Base-by-base conservation (phyloP, 1,140 invertebrate genomes). In the Amyelois transitella region DNA sequence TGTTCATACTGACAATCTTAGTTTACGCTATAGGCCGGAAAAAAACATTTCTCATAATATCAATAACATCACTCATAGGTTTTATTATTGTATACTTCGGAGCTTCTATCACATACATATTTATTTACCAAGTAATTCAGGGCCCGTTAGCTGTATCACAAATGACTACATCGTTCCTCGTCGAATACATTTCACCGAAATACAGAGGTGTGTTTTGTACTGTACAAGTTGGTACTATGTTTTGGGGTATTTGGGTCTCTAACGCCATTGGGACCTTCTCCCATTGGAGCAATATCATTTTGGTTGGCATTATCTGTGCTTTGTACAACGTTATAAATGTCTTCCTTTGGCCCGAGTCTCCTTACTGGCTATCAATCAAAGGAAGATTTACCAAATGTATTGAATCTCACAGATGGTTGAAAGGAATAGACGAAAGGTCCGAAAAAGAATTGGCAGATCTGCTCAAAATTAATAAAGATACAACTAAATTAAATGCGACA, bases 361-460 rank as follows among this genome's bases (percentile, higher is more conserved):
- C 72, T 8, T 66, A 63, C 44, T 71, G 65, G 68, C 54, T 71
- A 25, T 66, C 72, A 0, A 64, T 44, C 7, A 69, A 60, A 19
- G 62, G 60, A 2, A 38, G 51, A 0, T 60, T 56, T 17, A 60
- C 61, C 8, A 52, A 65, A 20, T 65, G 64, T 12, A 24, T 51
- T 0, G 51, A 53, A 44, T 43, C 64, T 6, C 66, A 71, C 43
- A 45, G 63, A 21, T 71, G 65, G 68, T 48, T 74, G n/a, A 68
- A 66, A 50, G 64, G 72, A 0, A 32, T 7, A 0, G 22, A 51
- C 32, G 44, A 43, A 18, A 48, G 54, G 18, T 38, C 61, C 8
- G 63, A 74, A 49, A 52, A 58, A 20, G 65, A 72, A 32, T 43
- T 72, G 10, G 8, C 55, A 18, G 54, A 44, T 25, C 19, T 43